Evolutionary conservation across 2,797 vertebrate genomes (phyloP).

Genomic region (Cryptoprocta ferox): DNA sequence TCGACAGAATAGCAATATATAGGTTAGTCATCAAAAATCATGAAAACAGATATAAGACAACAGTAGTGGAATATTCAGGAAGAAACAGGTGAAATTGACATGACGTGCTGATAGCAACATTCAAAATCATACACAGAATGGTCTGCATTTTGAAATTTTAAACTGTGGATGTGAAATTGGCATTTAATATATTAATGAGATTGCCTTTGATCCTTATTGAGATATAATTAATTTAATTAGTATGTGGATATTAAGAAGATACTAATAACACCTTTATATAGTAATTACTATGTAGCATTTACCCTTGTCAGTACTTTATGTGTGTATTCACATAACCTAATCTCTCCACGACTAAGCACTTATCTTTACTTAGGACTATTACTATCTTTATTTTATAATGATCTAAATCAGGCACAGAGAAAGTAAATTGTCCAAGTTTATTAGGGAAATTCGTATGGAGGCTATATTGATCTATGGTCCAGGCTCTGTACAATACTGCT

Average conservation of each 20-base stretch:
- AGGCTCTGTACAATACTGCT: background rate
- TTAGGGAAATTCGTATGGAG: background rate
- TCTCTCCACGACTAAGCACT: background rate
- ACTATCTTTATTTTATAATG: background rate
- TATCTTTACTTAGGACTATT: background rate
- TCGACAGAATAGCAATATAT: background rate
- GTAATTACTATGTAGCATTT: background rate
- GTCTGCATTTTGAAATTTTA: background rate
- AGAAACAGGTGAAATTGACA: background rate
- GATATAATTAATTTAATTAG: background rate
- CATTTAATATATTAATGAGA: background rate
- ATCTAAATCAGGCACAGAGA: background rate
- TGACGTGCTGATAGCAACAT: background rate
- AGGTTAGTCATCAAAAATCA: background rate
- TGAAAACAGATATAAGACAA: background rate
- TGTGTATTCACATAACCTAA: background rate
- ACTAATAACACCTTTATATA: background rate
- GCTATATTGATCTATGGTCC: background rate
- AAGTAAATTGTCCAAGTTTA: background rate
- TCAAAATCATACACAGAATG: background rate
- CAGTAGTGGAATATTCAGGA: background rate
- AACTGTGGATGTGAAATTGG: background rate
- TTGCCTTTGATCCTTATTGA: background rate
- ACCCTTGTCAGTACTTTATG: background rate
- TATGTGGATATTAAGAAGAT: background rate